Conservation (phyloP, 2,888 invertebrate species). For the Anorthoa munda region DNA sequence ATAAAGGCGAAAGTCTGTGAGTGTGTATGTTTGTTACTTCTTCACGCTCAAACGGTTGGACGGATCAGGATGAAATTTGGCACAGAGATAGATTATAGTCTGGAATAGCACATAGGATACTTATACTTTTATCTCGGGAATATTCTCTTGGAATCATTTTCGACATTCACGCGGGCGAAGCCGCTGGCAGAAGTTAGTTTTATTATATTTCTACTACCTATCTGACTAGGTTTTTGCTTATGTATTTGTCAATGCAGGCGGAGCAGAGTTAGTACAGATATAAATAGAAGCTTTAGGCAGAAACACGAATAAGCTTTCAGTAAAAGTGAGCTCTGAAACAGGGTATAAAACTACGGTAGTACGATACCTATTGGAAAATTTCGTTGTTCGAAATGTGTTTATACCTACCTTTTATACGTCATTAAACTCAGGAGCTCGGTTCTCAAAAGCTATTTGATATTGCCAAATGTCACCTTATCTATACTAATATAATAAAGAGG, state of each 20-base stretch:
- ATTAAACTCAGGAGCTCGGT: neutral
- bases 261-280: neutral
- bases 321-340: slow-evolving; percentile 19
- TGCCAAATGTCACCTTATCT: neutral
- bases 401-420: neutral
- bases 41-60: no score
- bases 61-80: no score
- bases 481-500: no score
- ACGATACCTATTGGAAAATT: neutral
- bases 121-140: no score
- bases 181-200: no score
- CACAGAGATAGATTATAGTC: no score
- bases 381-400: slow-evolving; percentile 2
- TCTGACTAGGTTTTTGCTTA: neutral
- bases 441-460: neutral
- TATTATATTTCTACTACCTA: neutral
- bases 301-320: slow-evolving; percentile 49
- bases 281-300: slow-evolving; percentile 30
- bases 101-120: no score
- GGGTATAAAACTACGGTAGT: neutral
- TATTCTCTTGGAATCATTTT: no score
- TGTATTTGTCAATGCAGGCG: neutral
- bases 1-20: no score
- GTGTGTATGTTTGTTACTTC: no score
- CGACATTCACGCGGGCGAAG: no score